These are phyloP conservation scores for Ypsolopha scabrella DNA, from an alignment of 2,888 invertebrate genomes.

Conservation along the genomic window DNA sequence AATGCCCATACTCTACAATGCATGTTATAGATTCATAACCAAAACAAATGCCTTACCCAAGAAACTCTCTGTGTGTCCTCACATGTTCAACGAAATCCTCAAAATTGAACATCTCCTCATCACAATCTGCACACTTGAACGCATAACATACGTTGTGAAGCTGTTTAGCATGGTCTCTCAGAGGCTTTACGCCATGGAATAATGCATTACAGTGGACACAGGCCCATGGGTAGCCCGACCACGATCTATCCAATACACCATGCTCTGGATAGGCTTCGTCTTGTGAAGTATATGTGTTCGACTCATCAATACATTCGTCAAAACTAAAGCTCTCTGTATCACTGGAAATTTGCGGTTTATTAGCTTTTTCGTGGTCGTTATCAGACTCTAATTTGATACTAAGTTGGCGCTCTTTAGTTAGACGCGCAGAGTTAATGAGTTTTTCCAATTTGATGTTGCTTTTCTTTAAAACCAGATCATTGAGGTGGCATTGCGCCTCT, in stretches of 20 bases:
- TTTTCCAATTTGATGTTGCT: not conserved
- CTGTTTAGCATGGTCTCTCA: conserved; percentile 11
- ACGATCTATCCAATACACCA: conserved; percentile 7
- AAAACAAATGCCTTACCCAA: not conserved
- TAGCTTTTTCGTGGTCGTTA: too few relatives aligned
- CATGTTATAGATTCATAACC: not conserved
- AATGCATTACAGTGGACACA: conserved; percentile 11
- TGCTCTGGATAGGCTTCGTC: too few relatives aligned
- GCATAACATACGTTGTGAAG: conserved; percentile 12
- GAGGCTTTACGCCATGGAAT: conserved; percentile 7
- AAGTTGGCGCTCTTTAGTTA: too few relatives aligned
- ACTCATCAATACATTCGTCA: too few relatives aligned
- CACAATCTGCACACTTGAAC: conserved; percentile 14
- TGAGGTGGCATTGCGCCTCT: not conserved
- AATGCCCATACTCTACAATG: too few relatives aligned
- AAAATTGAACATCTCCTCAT: conserved; percentile 8
- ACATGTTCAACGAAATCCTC: conserved; percentile 14
- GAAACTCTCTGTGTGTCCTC: conserved; percentile 6
- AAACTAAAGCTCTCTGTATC: too few relatives aligned
- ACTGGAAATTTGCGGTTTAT: too few relatives aligned
- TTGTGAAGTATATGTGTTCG: too few relatives aligned
- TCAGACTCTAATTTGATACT: too few relatives aligned
- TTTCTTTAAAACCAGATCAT: not conserved
- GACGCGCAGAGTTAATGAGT: too few relatives aligned
- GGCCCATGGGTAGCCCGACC: conserved; percentile 12